Evolutionary conservation across 2,888 invertebrate genomes (phyloP), one percentile per base, ranked within the genome.

Genomic region (Polydrusus pterygomalis): DNA sequence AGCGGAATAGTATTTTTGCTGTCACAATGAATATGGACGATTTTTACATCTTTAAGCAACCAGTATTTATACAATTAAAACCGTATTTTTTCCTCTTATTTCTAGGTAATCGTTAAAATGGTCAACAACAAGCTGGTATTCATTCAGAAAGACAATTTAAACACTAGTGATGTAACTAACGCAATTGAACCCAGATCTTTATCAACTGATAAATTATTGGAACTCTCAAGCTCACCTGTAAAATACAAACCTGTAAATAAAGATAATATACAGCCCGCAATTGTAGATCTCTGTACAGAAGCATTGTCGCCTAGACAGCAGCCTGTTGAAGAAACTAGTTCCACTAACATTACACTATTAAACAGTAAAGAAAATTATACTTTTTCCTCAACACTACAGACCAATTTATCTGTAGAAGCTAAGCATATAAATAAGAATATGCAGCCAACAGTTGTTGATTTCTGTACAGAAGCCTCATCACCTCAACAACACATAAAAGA

Each of bases 121-220:
- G 18, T 60, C 9, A 38, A 38, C 38, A 60, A 60, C 30, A 30
- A 38, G 1, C 18, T 60, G 30, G 58, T 60, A 10, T 40, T 60
- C 8, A 11, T 38, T 60, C 58, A 38, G 15, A 38, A 60, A 60
- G 58, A 38, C 58, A 38, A 60, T 38, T 38, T 38, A 17, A 38
- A 11, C 10, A 5, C 30, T 34, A 38, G 34, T 38, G 38, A 60
- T 60, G 38, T 38, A 54, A 25, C 30, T 60, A 17, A 18, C 3
- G 30, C 13, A 2, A 38, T 17, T 60, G 38, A 18, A 38, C 15
- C 7, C 9, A 11, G n/a, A 54, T 15, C 15, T 34, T 11, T 30
- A 54, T 38, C 38, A 3, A 17, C 9, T 60, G 38, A 38, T 17
- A 56, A 8, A 25, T 15, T 34, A 30, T 20, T 34, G n/a, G 34